Percentiles rank a stretch among this genome's conserved stretches.
Conservation (phyloP, 2,113 vertebrate genomes). For the Anseranas semipalmata region DNA sequence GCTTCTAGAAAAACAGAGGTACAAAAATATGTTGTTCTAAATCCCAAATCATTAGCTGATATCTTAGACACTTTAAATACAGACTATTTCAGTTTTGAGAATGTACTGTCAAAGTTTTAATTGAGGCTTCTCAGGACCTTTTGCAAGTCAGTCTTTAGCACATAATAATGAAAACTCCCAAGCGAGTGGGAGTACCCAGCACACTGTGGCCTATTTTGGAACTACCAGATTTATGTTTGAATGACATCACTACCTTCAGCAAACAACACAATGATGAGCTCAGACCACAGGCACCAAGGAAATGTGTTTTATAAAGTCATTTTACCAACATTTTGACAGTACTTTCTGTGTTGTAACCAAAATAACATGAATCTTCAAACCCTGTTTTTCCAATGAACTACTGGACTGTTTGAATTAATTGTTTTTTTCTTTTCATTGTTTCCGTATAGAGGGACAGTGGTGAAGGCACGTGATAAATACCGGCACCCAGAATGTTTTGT, state of each 20-base stretch:
- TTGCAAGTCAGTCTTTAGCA: neutral
- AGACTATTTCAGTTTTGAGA: neutral
- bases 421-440: neutral
- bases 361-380: neutral
- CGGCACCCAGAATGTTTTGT: constrained; percentile 95
- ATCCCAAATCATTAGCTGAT: neutral
- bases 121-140: neutral
- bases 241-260: neutral
- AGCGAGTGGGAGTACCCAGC: neutral
- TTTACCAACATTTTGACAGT: neutral
- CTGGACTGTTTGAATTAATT: neutral
- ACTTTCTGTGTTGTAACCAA: neutral
- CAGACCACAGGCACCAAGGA: neutral
- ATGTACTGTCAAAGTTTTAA: neutral
- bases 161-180: neutral
- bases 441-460: constrained; percentile 87
- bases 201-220: neutral
- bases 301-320: neutral
- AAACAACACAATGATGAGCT: neutral
- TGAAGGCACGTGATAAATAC: constrained; percentile 93
- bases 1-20: neutral
- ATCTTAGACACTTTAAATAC: neutral
- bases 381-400: neutral
- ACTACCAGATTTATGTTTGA: neutral
- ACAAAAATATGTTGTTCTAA: neutral